These are phyloP conservation scores for Poeciliopsis turneri DNA, from an alignment of 2,797 vertebrate genomes.

Conservation along the genomic window DNA sequence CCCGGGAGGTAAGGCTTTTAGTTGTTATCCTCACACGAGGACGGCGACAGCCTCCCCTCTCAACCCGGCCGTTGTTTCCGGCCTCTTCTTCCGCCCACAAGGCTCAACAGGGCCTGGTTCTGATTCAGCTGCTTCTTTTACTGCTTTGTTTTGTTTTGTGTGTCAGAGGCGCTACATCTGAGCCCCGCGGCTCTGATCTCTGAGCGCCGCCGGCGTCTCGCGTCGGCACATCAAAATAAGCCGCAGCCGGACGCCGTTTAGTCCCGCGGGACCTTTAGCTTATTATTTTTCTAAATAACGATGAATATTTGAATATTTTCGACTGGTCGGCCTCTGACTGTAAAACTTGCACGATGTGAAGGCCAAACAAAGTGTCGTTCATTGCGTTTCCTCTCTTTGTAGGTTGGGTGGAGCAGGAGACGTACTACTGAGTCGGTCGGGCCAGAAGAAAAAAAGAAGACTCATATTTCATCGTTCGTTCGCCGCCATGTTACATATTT, in stretches of 20 bases:
- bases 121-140: conserved; percentile 41
- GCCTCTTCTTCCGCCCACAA: conserved; percentile 42
- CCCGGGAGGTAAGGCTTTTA: conserved; percentile 88
- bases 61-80: conserved; percentile 53
- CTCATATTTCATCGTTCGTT: conserved; percentile 52
- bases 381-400: conserved; percentile 54
- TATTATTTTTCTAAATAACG: neutral
- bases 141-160: neutral
- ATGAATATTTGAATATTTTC: neutral
- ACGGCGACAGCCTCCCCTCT: conserved; percentile 44
- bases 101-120: conserved; percentile 33
- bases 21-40: neutral
- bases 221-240: conserved; percentile 8
- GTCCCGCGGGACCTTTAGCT: neutral
- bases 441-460: conserved; percentile 28
- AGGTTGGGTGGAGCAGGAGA: conserved; percentile 98
- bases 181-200: conserved; percentile 57
- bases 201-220: conserved; percentile 28
- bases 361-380: neutral
- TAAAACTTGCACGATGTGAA: neutral
- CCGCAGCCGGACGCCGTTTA: neutral
- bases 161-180: conserved; percentile 43
- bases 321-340: neutral
- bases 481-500: conserved; percentile 75
- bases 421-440: conserved; percentile 88